Evolutionary conservation across 2,888 invertebrate species (phyloP).

Genomic region (Alloplasta piceator): DNA sequence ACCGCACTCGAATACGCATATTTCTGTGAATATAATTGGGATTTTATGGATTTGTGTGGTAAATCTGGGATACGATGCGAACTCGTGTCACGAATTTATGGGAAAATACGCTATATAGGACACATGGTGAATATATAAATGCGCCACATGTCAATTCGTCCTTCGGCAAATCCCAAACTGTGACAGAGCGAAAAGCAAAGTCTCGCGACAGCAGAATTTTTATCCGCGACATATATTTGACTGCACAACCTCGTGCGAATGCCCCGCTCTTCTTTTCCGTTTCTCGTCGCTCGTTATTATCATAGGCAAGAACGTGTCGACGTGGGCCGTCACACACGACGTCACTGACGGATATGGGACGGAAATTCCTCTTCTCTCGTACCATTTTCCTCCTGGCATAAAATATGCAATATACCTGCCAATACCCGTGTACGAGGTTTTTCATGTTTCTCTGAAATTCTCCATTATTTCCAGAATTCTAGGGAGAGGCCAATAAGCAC

Average conservation of each 20-base stretch:
- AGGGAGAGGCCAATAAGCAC: no score
- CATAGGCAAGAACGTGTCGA: conserved; percentile 11
- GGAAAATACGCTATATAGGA: background rate
- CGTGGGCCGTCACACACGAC: conserved; percentile 4
- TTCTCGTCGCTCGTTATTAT: conserved; percentile 21
- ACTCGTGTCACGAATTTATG: no score
- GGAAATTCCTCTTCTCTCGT: conserved; percentile 15
- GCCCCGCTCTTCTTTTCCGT: background rate
- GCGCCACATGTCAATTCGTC: conserved; percentile 6
- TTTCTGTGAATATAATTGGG: no score
- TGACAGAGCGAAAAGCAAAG: background rate
- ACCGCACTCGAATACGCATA: no score
- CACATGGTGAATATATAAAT: background rate
- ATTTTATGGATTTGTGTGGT: no score
- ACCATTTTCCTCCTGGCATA: background rate
- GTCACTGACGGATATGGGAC: conserved; percentile 20
- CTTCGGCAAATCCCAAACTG: background rate
- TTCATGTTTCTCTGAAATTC: no score
- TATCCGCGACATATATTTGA: conserved; percentile 40
- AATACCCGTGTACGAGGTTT: no score
- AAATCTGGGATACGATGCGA: no score
- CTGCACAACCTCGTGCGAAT: background rate
- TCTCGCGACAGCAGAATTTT: conserved; percentile 21
- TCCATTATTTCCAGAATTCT: no score
- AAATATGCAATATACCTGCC: background rate